Evolutionary conservation across 2,888 invertebrate species (phyloP).

Genomic region (Agrilus cyanescens): DNA sequence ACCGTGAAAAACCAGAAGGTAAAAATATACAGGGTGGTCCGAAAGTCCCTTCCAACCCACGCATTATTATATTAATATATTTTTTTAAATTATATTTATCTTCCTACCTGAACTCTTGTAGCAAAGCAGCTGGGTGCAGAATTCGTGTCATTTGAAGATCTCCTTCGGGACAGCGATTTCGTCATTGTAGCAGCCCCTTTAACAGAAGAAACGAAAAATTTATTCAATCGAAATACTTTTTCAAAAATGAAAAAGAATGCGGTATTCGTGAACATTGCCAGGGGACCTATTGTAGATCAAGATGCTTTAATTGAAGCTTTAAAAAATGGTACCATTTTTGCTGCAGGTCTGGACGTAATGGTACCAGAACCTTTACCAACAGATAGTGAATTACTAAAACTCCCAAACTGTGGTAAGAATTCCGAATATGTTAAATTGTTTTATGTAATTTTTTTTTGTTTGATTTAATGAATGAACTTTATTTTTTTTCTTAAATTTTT

Average conservation of each 20-base stretch:
- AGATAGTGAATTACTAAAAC: conserved; percentile 61
- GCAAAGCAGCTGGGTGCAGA: conserved; percentile 26
- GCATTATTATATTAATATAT: no score
- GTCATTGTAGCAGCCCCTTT: conserved; percentile 59
- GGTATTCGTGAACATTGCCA: conserved; percentile 64
- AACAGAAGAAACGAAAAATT: conserved; percentile 51
- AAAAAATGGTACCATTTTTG: conserved; percentile 60
- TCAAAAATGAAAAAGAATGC: conserved; percentile 63
- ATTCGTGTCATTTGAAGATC: conserved; percentile 48
- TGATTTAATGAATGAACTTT: no score
- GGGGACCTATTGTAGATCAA: conserved; percentile 71
- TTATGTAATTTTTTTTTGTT: no score
- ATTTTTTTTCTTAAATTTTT: conserved; percentile 15
- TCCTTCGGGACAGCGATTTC: conserved; percentile 62
- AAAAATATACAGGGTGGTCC: no score
- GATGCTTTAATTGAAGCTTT: conserved; percentile 70
- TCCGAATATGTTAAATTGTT: not conserved
- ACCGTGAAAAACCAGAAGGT: conserved; percentile 52
- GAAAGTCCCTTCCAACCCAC: no score
- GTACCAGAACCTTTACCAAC: conserved; percentile 80
- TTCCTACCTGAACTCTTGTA: conserved; percentile 12
- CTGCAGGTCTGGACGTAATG: conserved; percentile 86
- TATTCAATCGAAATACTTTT: conserved; percentile 59
- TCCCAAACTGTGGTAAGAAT: conserved; percentile 69
- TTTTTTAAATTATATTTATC: not conserved